Conservation (phyloP, 2,797 vertebrate genomes). For the Thunnus albacares region DNA sequence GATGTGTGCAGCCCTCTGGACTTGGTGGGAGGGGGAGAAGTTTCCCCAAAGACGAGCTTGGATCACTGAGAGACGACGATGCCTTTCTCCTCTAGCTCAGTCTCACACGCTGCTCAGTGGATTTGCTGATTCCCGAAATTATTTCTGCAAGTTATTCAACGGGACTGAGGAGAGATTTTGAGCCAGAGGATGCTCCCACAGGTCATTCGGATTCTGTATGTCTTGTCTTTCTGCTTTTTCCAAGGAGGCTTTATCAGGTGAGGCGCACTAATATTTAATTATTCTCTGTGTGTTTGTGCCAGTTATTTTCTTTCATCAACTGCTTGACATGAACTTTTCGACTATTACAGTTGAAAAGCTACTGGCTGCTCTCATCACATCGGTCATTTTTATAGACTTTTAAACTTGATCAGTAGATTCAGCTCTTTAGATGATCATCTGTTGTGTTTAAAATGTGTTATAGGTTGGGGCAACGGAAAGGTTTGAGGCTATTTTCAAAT, state of each 20-base stretch:
- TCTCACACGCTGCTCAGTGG: constrained; percentile 78
- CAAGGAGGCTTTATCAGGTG: constrained; percentile 89
- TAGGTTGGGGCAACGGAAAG: neutral
- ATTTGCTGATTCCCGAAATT: constrained; percentile 81
- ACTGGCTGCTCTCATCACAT: neutral
- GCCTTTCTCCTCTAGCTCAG: constrained; percentile 75
- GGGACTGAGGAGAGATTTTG: constrained; percentile 73
- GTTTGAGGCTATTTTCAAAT: neutral
- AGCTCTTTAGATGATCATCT: neutral
- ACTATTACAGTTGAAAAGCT: neutral
- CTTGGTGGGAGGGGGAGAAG: constrained; percentile 82
- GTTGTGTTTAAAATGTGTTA: neutral
- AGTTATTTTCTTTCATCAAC: constrained; percentile 23
- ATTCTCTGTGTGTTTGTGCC: neutral
- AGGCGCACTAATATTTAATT: constrained; percentile 47
- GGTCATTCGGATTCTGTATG: constrained; percentile 86
- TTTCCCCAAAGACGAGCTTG: constrained; percentile 81
- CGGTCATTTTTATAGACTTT: constrained; percentile 25
- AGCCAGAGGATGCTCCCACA: constrained; percentile 87
- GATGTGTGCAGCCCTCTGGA: constrained; percentile 79
- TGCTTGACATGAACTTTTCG: constrained; percentile 63
- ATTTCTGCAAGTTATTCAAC: constrained; percentile 75
- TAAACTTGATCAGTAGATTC: neutral
- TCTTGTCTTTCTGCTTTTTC: constrained; percentile 87
- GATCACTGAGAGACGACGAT: constrained; percentile 81